Conservation (phyloP, 2,888 invertebrate genomes). For the Lamellibrachia satsuma region DNA sequence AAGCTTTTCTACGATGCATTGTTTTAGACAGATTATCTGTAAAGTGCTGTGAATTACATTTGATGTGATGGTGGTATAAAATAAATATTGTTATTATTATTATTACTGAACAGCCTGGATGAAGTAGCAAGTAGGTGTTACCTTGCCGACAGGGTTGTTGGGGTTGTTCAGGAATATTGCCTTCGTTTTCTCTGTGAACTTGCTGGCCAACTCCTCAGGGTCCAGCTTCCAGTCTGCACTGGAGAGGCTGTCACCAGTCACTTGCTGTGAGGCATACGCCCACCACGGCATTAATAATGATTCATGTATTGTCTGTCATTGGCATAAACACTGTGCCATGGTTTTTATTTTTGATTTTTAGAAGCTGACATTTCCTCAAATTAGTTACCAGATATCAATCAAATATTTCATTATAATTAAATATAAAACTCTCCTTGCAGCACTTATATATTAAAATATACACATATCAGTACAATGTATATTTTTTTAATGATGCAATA, state of each 20-base stretch:
- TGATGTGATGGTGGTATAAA: no score
- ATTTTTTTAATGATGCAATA: neutral
- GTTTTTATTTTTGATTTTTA: neutral
- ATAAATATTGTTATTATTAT: no score
- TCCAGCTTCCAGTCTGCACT: conserved; percentile 93
- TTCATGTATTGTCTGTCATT: no score
- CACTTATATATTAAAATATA: no score
- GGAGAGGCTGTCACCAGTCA: conserved; percentile 62
- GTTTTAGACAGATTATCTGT: no score
- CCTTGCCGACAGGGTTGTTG: conserved; percentile 96
- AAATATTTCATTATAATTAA: no score
- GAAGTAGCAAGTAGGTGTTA: conserved; percentile 59
- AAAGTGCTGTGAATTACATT: no score
- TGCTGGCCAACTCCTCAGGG: conserved; percentile 77
- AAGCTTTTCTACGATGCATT: no score
- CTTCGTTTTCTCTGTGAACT: conserved; percentile 91
- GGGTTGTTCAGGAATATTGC: conserved; percentile 96
- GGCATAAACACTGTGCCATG: neutral
- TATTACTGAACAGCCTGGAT: no score
- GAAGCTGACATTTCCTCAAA: neutral
- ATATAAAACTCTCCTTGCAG: no score
- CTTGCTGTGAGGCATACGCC: neutral
- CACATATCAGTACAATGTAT: neutral
- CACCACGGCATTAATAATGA: neutral
- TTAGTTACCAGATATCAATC: neutral